Conservation (phyloP, 2,113 vertebrate genomes). For the Mustela lutreola region DNA sequence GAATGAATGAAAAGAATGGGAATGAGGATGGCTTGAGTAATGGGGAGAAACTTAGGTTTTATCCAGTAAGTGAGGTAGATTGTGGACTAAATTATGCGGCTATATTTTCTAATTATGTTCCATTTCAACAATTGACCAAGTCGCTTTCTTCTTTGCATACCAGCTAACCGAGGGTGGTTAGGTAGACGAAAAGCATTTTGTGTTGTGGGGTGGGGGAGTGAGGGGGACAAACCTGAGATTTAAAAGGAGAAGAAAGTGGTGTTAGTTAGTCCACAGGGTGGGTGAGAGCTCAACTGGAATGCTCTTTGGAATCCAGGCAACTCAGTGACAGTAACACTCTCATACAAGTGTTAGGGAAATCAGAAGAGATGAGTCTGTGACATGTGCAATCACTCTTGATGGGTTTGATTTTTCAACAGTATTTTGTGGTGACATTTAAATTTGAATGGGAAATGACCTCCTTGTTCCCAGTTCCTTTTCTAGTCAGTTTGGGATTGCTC, state of each 20-base stretch:
- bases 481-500: constrained; percentile 11
- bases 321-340: constrained; percentile 41
- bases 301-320: constrained; percentile 68
- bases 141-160: constrained; percentile 13
- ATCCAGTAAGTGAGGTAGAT: not conserved
- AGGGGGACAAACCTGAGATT: constrained; percentile 26
- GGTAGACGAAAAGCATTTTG: constrained; percentile 4
- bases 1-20: constrained; percentile 6
- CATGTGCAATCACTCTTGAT: constrained; percentile 39
- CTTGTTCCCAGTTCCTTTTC: constrained; percentile 32
- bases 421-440: constrained; percentile 52
- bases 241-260: constrained; percentile 16
- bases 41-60: not conserved
- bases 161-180: not conserved
- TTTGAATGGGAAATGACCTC: constrained; percentile 63
- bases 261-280: constrained; percentile 51
- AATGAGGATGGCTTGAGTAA: not conserved
- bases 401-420: constrained; percentile 54
- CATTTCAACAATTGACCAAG: constrained; percentile 5
- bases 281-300: constrained; percentile 30
- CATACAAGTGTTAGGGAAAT: constrained; percentile 57
- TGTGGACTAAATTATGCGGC: not conserved
- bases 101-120: not conserved
- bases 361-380: constrained; percentile 58
- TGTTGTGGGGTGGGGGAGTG: not conserved